These are phyloP conservation scores for Smittia aterrima DNA, from an alignment of 2,888 invertebrate genomes.

Conservation along the genomic window DNA sequence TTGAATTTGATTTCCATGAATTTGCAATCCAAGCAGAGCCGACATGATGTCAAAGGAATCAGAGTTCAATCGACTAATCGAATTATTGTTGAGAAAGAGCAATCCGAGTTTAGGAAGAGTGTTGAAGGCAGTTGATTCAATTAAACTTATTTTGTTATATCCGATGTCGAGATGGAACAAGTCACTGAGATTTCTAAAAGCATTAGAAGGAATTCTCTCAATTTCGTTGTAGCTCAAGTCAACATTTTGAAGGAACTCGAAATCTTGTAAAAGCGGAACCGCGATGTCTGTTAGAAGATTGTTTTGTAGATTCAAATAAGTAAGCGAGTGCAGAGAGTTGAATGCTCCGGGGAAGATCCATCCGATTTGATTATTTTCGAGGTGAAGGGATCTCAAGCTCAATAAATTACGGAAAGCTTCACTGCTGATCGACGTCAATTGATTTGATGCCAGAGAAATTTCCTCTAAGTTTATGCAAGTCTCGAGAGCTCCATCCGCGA, in stretches of 20 bases:
- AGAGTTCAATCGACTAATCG: background rate
- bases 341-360: background rate
- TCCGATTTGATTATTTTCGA: background rate
- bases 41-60: background rate
- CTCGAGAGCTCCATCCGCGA: background rate
- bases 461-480: background rate
- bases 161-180: background rate
- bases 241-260: background rate
- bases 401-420: background rate
- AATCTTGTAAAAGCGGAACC: background rate
- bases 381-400: background rate
- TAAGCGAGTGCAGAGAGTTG: background rate
- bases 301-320: background rate
- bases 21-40: background rate
- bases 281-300: background rate
- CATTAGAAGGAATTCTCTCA: background rate
- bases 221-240: background rate
- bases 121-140: background rate
- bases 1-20: background rate
- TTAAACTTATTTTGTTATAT: background rate
- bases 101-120: background rate
- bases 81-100: background rate
- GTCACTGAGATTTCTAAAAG: background rate
- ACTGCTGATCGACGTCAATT: background rate
- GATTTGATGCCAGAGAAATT: background rate